Evolutionary conservation across 2,888 invertebrate genomes (phyloP).

Genomic region (Rhagonycha fulva): DNA sequence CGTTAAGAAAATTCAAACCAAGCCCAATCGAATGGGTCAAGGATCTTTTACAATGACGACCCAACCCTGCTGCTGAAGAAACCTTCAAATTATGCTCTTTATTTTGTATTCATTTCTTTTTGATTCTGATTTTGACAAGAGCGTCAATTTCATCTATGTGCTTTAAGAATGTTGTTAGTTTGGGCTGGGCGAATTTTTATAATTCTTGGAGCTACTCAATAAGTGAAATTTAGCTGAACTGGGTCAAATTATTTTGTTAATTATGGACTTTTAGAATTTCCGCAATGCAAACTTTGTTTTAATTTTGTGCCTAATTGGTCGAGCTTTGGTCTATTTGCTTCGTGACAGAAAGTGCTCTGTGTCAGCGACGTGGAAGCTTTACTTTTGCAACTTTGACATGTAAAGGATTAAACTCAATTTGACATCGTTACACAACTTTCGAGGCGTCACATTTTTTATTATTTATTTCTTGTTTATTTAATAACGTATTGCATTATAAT

Average conservation of each 20-base stretch:
- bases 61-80: background rate
- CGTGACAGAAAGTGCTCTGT: background rate
- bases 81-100: background rate
- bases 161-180: background rate
- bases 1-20: background rate
- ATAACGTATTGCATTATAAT: background rate
- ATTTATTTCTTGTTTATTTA: background rate
- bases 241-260: background rate
- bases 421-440: background rate
- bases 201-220: background rate
- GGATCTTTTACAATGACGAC: background rate
- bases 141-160: background rate
- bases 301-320: background rate
- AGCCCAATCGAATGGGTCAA: background rate
- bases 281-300: background rate
- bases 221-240: background rate
- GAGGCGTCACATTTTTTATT: background rate
- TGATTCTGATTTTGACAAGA: background rate
- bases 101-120: background rate
- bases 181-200: background rate
- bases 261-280: background rate
- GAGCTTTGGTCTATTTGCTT: background rate
- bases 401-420: background rate
- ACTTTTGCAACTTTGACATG: background rate
- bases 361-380: background rate